These are phyloP conservation scores for Margaritifera margaritifera DNA, from an alignment of 2,888 invertebrate species.

Conservation along the genomic window DNA sequence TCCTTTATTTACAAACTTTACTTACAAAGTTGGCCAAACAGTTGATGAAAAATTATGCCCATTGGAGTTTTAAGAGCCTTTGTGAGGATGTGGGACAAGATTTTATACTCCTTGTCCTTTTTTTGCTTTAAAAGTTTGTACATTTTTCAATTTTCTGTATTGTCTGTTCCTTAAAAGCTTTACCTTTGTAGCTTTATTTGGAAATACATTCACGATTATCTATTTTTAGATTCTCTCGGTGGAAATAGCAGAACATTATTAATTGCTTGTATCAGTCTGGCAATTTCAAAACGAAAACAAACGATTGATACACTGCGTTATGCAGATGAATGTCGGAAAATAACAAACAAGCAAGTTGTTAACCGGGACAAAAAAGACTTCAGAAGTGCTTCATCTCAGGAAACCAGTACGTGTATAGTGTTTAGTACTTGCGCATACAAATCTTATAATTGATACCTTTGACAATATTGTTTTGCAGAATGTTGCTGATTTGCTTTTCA, in stretches of 20 bases:
- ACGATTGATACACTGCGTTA: constrained; percentile 91
- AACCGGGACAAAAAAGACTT: constrained; percentile 74
- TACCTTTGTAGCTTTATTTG: no score
- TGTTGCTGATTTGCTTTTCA: no score
- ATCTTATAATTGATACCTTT: no score
- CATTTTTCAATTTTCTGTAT: background rate
- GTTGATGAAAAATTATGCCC: no score
- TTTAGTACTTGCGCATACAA: no score
- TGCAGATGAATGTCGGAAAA: constrained; percentile 80
- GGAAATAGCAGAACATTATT: constrained; percentile 94
- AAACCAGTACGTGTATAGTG: constrained; percentile 75
- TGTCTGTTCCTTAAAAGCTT: background rate
- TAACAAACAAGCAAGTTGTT: constrained; percentile 72
- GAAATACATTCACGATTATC: background rate
- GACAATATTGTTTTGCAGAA: no score
- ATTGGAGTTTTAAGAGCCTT: no score
- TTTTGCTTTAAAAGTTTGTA: no score
- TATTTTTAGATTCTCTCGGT: constrained; percentile 86
- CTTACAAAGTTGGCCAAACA: no score
- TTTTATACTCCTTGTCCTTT: no score
- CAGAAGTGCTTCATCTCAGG: constrained; percentile 85
- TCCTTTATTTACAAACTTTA: no score
- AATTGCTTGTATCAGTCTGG: constrained; percentile 96
- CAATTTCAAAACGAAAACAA: constrained; percentile 84
- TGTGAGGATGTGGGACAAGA: no score